Conservation (phyloP, 2,797 vertebrate species). For the Brachyalestes nurse region DNA sequence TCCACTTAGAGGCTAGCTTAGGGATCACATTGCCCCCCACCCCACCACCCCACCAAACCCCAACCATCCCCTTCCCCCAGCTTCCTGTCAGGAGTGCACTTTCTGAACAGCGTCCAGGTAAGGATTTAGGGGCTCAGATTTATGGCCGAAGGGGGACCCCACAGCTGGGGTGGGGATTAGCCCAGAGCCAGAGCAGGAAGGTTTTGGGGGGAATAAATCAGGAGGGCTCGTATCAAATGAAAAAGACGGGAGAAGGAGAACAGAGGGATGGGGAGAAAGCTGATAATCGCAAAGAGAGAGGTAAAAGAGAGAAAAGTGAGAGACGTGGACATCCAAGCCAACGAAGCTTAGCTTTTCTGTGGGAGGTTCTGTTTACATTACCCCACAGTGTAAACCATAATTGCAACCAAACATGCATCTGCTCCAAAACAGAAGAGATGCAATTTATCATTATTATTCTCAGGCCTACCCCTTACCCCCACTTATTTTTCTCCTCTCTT, state of each 20-base stretch:
- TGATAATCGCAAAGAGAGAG: conserved; percentile 27
- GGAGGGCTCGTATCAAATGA: conserved; percentile 41
- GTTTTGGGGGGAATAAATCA: conserved; percentile 63
- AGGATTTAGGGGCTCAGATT: conserved; percentile 68
- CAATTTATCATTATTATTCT: conserved; percentile 13
- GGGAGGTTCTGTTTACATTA: conserved; percentile 8
- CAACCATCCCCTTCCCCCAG: conserved; percentile 50
- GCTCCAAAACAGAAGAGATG: conserved; percentile 22
- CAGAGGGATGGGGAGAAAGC: conserved; percentile 30
- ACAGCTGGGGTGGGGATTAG: conserved; percentile 62
- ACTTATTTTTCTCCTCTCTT: neutral
- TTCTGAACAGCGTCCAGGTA: conserved; percentile 66
- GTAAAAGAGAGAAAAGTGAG: neutral
- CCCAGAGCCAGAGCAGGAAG: conserved; percentile 57
- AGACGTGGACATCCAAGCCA: neutral
- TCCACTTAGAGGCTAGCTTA: conserved; percentile 49
- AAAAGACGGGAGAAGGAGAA: conserved; percentile 30
- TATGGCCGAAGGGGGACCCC: conserved; percentile 60
- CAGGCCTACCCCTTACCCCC: neutral
- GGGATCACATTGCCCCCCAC: conserved; percentile 45
- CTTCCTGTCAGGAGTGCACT: conserved; percentile 61
- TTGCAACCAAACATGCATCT: neutral
- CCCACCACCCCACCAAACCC: conserved; percentile 16
- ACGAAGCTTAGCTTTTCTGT: neutral
- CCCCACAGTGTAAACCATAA: neutral